Evolutionary conservation across 2,797 vertebrate species (phyloP).

Genomic region (Spea hammondii): DNA sequence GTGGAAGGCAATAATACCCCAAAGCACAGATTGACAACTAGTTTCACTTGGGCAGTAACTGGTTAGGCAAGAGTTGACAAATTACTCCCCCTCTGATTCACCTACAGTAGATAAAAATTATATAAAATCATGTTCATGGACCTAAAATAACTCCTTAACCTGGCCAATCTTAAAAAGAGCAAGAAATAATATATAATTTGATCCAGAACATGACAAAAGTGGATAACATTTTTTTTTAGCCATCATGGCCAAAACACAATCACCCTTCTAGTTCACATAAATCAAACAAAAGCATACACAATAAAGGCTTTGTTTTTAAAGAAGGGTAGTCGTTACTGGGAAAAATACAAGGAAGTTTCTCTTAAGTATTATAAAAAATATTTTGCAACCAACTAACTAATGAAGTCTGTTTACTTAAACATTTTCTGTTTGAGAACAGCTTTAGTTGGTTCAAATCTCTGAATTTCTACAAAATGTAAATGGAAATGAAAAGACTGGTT

Average conservation of each 20-base stretch:
- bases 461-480: no score
- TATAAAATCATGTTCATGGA: slow-evolving; percentile 16
- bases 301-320: slow-evolving; percentile 13
- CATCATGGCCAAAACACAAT: neutral
- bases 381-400: no score
- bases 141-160: neutral
- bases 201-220: slow-evolving; percentile 3
- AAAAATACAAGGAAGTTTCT: neutral
- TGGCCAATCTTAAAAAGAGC: neutral
- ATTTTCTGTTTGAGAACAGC: no score
- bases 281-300: neutral
- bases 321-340: neutral
- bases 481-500: no score
- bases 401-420: no score
- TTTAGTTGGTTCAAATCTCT: no score
- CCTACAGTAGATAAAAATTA: slow-evolving; percentile 14
- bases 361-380: neutral
- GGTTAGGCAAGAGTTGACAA: neutral
- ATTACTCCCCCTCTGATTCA: slow-evolving; percentile 2
- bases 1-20: no score
- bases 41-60: slow-evolving; percentile 12
- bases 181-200: neutral
- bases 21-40: neutral
- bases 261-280: neutral
- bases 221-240: neutral